Percentiles rank a stretch among this genome's conserved stretches.
Conservation (phyloP, 2,113 vertebrate species). For the Oenanthe oenanthe region DNA sequence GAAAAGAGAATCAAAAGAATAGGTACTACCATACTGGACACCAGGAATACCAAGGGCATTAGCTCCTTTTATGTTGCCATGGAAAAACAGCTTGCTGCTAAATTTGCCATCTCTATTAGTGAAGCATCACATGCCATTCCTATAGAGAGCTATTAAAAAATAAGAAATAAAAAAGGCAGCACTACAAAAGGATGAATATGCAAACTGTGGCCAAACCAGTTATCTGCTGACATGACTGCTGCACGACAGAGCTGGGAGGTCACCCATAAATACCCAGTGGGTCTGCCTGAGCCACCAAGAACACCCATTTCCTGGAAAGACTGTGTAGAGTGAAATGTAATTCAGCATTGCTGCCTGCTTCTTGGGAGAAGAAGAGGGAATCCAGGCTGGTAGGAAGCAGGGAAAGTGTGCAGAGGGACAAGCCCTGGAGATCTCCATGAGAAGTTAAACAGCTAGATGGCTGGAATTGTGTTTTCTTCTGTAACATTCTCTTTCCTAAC, state of each 20-base stretch:
- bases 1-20: background rate
- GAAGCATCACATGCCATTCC: background rate
- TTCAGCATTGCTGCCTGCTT: background rate
- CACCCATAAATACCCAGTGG: background rate
- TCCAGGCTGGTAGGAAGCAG: background rate
- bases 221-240: background rate
- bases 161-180: background rate
- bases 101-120: background rate
- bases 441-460: background rate
- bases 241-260: background rate
- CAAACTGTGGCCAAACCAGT: background rate
- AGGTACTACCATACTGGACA: rapidly evolving
- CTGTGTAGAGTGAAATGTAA: background rate
- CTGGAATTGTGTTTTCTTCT: background rate
- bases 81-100: background rate
- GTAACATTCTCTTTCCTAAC: background rate
- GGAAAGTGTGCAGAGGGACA: background rate
- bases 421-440: background rate
- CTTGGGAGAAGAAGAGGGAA: background rate
- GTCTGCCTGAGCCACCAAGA: background rate
- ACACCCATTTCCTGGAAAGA: background rate
- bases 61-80: background rate
- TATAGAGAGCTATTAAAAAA: background rate
- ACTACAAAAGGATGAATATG: background rate
- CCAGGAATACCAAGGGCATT: background rate